Base-by-base conservation (phyloP, 2,888 invertebrate species). In the Gnatocerus cornutus region DNA sequence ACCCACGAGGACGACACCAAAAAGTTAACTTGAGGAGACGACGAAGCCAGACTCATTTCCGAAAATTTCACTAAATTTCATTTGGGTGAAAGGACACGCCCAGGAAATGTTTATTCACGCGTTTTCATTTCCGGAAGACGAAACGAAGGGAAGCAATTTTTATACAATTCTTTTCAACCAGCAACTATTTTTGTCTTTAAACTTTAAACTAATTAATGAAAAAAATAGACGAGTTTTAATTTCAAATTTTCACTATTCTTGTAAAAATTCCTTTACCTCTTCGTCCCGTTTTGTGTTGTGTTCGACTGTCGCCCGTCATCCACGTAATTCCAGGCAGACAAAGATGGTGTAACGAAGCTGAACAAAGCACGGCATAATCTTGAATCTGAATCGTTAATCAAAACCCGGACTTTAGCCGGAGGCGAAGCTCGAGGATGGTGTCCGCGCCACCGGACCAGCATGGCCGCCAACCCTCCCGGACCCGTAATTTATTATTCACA, bases 401-500 rank as follows among this genome's bases (percentile, higher is more conserved):
- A 79, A 80, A 79, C 78, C 74, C 76, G 76, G 75, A 76, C 73
- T 75, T 71, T 72, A 74, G 71, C 73, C 73, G 74, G 71, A 74
- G 76, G 79, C 76, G 77, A 70, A 52, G 71, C 74, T 71, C 73
- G 72, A 75, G 78, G 78, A 77, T 76, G 71, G 68, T 71, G 81
- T 71, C 73, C 73, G 73, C 70, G 63, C 72, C 72, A 66, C 69
- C 69, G 69, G 68, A 67, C 69, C 68, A 68, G 61, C 52, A 73
- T 63, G 73, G 68, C 73, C 73, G 71, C 71, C 68, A 33, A 68
- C 68, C 56, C 70, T 61, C 52, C 65, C 69, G 72, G 67, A 62
- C 71, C 76, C 79, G 79, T 81, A 80, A 83, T 83, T 83, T 82
- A 83, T 83, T 83, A 83, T 83, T 83, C 82, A 80, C 81, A 81